Percentiles rank a stretch among this genome's conserved stretches.
Evolutionary conservation across 2,797 vertebrate species (phyloP).

Genomic region (Rousettus madagascariensis): DNA sequence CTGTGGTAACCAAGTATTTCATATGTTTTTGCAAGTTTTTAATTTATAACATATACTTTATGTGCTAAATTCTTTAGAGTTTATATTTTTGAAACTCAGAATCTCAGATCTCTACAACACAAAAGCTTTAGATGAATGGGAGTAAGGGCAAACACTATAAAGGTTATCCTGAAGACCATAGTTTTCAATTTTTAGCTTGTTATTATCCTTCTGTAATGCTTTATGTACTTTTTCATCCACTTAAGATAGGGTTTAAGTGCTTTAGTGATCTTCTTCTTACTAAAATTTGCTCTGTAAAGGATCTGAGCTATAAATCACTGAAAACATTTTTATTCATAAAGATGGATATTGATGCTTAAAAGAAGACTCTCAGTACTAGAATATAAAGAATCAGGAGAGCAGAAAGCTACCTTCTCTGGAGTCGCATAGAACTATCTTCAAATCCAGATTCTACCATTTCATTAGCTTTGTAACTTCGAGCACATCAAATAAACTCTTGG

Average conservation of each 20-base stretch:
- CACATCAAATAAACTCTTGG: neutral
- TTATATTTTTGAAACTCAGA: neutral
- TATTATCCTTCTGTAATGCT: neutral
- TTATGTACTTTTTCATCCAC: neutral
- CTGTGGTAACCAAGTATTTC: neutral
- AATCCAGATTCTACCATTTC: neutral
- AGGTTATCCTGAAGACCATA: neutral
- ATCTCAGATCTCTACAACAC: neutral
- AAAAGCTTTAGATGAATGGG: neutral
- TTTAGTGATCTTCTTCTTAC: neutral
- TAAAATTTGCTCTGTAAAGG: neutral
- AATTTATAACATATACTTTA: neutral
- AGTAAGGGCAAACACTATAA: neutral
- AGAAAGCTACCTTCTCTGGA: neutral
- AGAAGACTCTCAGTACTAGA: neutral
- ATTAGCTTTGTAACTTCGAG: neutral
- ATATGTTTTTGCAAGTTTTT: neutral
- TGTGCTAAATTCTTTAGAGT: neutral
- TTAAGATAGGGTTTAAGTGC: neutral
- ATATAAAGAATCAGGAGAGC: neutral
- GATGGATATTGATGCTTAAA: neutral
- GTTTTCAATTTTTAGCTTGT: neutral
- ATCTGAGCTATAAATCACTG: neutral
- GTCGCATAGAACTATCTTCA: neutral
- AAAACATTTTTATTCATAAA: slow-evolving; percentile 30